These are phyloP conservation scores for Anarhynchus alexandrinus DNA, from an alignment of 2,113 vertebrate species.

Conservation along the genomic window DNA sequence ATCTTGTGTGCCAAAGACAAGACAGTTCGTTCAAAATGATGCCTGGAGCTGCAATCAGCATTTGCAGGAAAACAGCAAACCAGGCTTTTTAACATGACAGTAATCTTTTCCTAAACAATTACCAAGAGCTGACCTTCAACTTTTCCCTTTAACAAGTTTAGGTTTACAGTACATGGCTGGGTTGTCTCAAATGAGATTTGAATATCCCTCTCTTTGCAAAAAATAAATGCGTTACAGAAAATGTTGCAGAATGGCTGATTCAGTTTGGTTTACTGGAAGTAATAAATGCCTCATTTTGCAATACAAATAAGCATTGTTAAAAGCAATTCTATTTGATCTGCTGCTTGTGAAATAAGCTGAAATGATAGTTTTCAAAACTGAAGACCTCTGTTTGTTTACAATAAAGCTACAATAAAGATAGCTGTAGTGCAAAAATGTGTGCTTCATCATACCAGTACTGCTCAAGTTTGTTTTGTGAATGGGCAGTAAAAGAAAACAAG, in stretches of 20 bases:
- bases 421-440: not conserved
- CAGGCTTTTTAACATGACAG: not conserved
- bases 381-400: not conserved
- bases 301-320: not conserved
- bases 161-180: not conserved
- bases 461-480: not conserved
- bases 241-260: not conserved
- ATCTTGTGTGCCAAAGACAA: conserved; percentile 27
- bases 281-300: not conserved
- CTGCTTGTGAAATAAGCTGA: not conserved
- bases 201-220: not conserved
- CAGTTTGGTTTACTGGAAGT: not conserved
- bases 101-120: conserved; percentile 5
- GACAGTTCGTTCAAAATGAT: conserved; percentile 33
- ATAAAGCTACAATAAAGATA: not conserved
- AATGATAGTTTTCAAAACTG: not conserved
- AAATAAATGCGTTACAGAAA: not conserved
- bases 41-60: not conserved
- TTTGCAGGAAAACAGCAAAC: conserved; percentile 33
- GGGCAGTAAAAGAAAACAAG: not conserved
- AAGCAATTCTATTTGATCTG: not conserved
- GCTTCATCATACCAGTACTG: not conserved
- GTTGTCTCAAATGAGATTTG: conserved; percentile 28
- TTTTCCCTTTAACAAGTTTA: not conserved
- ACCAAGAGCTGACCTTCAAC: conserved; percentile 11